Evolutionary conservation across 2,113 vertebrate species (phyloP).

Genomic region (Phrynosoma platyrhinos): DNA sequence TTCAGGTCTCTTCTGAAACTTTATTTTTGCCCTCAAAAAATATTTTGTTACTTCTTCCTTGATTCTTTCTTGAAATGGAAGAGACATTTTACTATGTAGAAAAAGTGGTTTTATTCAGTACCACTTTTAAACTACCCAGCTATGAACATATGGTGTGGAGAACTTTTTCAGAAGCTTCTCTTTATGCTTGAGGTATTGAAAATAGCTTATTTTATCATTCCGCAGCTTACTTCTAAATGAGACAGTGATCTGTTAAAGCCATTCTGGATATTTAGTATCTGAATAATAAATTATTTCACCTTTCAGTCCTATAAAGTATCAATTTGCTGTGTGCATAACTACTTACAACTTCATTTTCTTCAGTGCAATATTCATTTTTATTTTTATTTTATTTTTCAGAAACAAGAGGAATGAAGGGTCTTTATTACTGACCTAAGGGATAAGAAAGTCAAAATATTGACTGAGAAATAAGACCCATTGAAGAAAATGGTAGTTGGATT

Average conservation of each 20-base stretch:
- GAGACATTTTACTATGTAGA: background rate
- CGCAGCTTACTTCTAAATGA: background rate
- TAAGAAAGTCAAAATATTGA: background rate
- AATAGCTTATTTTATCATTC: constrained; percentile 25
- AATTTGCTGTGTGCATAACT: constrained; percentile 13
- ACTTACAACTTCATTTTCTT: constrained; percentile 10
- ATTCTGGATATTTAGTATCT: constrained; percentile 36
- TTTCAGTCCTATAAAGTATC: background rate
- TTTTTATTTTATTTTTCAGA: background rate
- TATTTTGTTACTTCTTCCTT: background rate
- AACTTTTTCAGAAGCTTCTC: background rate
- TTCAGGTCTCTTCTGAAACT: no score
- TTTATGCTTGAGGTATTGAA: constrained; percentile 24
- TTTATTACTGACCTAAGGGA: constrained; percentile 36
- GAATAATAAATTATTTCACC: constrained; percentile 27
- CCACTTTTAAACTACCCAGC: constrained; percentile 27
- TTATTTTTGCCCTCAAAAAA: no score
- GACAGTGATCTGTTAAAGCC: constrained; percentile 26
- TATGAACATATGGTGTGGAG: constrained; percentile 24
- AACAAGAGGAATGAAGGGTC: constrained; percentile 13
- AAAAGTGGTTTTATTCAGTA: background rate
- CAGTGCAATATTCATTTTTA: background rate
- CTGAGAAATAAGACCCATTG: background rate
- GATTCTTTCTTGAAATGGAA: background rate
- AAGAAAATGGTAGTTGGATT: background rate